Evolutionary conservation across 23 tunicate genomes (phyloP).

Genomic region (Pegea sp.): DNA sequence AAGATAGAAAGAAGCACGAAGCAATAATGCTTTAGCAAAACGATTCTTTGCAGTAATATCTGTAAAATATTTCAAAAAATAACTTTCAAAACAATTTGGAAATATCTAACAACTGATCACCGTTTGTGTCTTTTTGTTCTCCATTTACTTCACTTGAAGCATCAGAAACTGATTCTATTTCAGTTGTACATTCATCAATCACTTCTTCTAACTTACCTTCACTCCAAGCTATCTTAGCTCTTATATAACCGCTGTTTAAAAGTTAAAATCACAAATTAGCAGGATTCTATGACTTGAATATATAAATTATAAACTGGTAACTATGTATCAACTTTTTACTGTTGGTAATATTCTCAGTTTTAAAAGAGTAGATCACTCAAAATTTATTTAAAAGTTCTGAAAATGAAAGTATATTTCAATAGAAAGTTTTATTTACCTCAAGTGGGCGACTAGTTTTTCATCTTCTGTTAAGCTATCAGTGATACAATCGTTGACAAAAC

Average conservation of each 20-base stretch:
- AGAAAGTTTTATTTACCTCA: slow-evolving; percentile 7
- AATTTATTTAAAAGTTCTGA: too few species aligned
- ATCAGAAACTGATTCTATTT: slow-evolving; percentile 14
- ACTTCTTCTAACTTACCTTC: slow-evolving; percentile 11
- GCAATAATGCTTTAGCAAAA: slow-evolving; percentile 21
- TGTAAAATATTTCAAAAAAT: background rate
- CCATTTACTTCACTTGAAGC: slow-evolving; percentile 1
- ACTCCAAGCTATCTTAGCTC: slow-evolving; percentile 37
- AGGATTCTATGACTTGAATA: too few species aligned
- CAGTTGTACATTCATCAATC: slow-evolving; percentile 33
- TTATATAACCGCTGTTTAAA: slow-evolving; percentile 46
- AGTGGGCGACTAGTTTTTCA: slow-evolving; percentile 5
- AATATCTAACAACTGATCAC: too few species aligned
- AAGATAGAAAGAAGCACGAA: slow-evolving; percentile 45
- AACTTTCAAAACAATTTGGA: background rate
- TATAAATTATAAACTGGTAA: too few species aligned
- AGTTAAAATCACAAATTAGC: too few species aligned
- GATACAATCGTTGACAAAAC: slow-evolving; percentile 49
- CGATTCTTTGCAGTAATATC: too few species aligned
- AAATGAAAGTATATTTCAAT: too few species aligned
- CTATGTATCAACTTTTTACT: too few species aligned
- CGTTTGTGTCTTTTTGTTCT: slow-evolving; percentile 1
- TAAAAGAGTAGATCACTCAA: too few species aligned
- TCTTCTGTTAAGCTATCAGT: slow-evolving; percentile 36
- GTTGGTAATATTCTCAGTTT: too few species aligned